Evolutionary conservation across 2,888 invertebrate species (phyloP).

Genomic region (Acrocera orbiculus): DNA sequence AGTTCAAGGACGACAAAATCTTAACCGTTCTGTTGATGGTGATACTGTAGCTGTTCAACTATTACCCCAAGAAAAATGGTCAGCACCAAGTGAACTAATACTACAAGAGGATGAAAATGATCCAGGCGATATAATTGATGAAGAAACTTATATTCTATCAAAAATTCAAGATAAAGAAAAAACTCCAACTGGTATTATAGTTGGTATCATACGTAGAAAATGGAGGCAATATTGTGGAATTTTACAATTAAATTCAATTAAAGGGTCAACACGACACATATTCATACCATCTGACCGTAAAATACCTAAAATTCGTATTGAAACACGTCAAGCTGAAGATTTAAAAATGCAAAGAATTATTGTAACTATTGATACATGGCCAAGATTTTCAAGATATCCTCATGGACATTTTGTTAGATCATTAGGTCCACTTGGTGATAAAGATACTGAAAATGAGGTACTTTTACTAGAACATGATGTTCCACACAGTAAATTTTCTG

Average conservation of each 20-base stretch:
- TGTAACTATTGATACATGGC: constrained; percentile 95
- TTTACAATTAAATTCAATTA: constrained; percentile 56
- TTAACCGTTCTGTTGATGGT: constrained; percentile 89
- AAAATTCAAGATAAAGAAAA: constrained; percentile 28
- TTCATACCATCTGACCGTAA: constrained; percentile 89
- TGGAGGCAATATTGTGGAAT: constrained; percentile 98
- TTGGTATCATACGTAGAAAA: constrained; percentile 90
- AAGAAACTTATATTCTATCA: constrained; percentile 33
- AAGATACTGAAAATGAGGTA: constrained; percentile 92
- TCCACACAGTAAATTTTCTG: constrained; percentile 88
- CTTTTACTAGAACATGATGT: constrained; percentile 91
- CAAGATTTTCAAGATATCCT: constrained; percentile 79
- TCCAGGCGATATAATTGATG: constrained; percentile 50
- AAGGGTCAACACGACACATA: constrained; percentile 57
- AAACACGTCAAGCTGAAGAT: constrained; percentile 76
- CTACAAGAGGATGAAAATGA: constrained; percentile 56
- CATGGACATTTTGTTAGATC: constrained; percentile 91
- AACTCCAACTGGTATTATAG: constrained; percentile 56
- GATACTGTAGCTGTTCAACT: constrained; percentile 85
- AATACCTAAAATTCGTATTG: constrained; percentile 88
- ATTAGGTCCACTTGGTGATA: constrained; percentile 82
- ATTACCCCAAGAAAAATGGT: constrained; percentile 78
- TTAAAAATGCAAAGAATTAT: constrained; percentile 74
- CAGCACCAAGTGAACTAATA: constrained; percentile 70
- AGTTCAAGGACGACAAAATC: constrained; percentile 65